These are phyloP conservation scores for Polyploca ridens DNA, from an alignment of 2,888 invertebrate species.

Conservation along the genomic window DNA sequence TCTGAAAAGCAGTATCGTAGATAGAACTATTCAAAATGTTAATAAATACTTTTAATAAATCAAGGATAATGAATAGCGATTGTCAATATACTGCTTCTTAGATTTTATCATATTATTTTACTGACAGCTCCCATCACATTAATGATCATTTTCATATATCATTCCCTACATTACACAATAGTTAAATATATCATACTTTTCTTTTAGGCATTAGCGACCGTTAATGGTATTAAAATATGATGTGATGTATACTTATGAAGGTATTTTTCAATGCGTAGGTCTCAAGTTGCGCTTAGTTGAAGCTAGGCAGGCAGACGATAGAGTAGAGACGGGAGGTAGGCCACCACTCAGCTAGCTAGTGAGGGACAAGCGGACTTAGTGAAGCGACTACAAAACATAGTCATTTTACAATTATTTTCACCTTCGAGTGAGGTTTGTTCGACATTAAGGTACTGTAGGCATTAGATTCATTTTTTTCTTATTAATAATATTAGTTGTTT, in stretches of 20 bases:
- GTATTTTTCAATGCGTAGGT: constrained; percentile 81
- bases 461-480: constrained; percentile 52
- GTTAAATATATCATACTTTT: background rate
- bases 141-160: background rate
- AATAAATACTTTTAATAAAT: too few species aligned
- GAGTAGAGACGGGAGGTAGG: constrained; percentile 73
- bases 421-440: constrained; percentile 67
- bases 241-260: constrained; percentile 51
- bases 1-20: background rate
- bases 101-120: background rate
- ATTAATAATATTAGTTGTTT: constrained; percentile 48
- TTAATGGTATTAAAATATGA: constrained; percentile 29
- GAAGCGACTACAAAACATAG: constrained; percentile 62
- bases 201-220: constrained; percentile 17
- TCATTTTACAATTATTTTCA: constrained; percentile 57
- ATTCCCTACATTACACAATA: background rate
- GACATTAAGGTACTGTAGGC: constrained; percentile 72
- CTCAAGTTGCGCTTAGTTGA: constrained; percentile 79
- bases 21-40: too few species aligned
- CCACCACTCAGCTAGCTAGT: constrained; percentile 73
- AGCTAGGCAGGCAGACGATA: constrained; percentile 81
- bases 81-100: background rate
- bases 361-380: constrained; percentile 75
- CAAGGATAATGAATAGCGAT: background rate
- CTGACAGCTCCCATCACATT: background rate